These are phyloP conservation scores for Chionoecetes opilio DNA, from an alignment of 1,140 invertebrate genomes.

Conservation along the genomic window DNA sequence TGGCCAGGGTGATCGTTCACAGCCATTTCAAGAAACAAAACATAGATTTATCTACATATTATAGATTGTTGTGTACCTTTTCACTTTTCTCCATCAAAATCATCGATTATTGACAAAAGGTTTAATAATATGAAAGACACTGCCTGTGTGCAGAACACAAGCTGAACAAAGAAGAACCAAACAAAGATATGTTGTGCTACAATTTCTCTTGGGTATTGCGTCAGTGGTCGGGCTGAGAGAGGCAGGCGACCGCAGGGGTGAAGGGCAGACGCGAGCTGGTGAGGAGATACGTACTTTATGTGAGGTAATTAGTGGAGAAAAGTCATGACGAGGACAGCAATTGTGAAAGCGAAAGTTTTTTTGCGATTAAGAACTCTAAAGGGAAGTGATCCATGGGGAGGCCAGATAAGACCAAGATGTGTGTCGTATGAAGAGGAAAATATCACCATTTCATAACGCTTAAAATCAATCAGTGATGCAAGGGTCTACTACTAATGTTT, in stretches of 20 bases:
- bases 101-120: no score
- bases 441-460: no score
- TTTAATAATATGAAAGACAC: not conserved
- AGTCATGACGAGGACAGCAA: not conserved
- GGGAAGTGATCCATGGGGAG: not conserved
- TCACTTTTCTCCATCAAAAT: no score
- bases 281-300: slow-evolving; percentile 2
- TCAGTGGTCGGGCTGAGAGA: not conserved
- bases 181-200: not conserved
- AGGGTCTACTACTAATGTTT: no score
- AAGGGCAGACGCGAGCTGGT: slow-evolving; percentile 12
- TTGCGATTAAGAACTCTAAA: not conserved
- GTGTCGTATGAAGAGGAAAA: no score
- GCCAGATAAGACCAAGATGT: not conserved
- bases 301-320: slow-evolving; percentile 1
- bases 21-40: not conserved
- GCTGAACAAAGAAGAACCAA: not conserved
- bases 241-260: not conserved
- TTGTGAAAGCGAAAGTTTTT: not conserved
- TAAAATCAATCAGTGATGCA: no score
- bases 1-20: not conserved
- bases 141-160: not conserved
- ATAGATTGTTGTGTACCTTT: not conserved
- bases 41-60: not conserved
- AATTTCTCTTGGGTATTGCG: not conserved